Conservation (phyloP, 2,888 invertebrate species). For the Pemphredon lugubris region DNA sequence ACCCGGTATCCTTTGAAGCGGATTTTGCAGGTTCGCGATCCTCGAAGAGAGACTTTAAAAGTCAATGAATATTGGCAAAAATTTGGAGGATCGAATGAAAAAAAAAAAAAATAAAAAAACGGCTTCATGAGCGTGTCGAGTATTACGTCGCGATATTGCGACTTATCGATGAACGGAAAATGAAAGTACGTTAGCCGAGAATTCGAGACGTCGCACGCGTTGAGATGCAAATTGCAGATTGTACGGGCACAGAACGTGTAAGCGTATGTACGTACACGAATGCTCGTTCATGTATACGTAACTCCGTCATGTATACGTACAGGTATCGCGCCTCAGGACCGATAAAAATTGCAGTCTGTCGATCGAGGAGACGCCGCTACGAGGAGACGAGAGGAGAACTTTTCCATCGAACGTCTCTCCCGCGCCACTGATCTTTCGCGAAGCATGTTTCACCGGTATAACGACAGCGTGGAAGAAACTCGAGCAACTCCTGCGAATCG, state of each 20-base stretch:
- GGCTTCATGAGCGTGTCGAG: not conserved
- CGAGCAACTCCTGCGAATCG: slow-evolving; percentile 29
- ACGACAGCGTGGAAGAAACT: slow-evolving; percentile 43
- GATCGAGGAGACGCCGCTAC: slow-evolving; percentile 26
- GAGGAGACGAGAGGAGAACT: slow-evolving; percentile 28
- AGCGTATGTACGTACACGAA: slow-evolving; percentile 47
- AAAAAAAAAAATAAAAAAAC: not conserved
- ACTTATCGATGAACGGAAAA: not conserved
- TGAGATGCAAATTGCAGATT: slow-evolving; percentile 38
- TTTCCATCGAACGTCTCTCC: slow-evolving; percentile 23
- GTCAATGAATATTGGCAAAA: no score
- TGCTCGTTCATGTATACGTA: no score
- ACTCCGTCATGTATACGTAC: slow-evolving; percentile 21
- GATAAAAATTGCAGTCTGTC: slow-evolving; percentile 55
- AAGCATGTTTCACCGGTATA: slow-evolving; percentile 48
- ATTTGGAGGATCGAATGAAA: no score
- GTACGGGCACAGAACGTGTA: slow-evolving; percentile 2
- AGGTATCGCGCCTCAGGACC: slow-evolving; percentile 27
- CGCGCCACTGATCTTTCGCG: slow-evolving; percentile 35
- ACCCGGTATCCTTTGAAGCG: no score
- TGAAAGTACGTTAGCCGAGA: no score
- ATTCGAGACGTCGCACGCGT: slow-evolving; percentile 4
- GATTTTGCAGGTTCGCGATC: no score
- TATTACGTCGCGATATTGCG: not conserved
- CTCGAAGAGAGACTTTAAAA: no score